Conservation (phyloP, 2,888 invertebrate species). For the Drosophila paranaensis region DNA sequence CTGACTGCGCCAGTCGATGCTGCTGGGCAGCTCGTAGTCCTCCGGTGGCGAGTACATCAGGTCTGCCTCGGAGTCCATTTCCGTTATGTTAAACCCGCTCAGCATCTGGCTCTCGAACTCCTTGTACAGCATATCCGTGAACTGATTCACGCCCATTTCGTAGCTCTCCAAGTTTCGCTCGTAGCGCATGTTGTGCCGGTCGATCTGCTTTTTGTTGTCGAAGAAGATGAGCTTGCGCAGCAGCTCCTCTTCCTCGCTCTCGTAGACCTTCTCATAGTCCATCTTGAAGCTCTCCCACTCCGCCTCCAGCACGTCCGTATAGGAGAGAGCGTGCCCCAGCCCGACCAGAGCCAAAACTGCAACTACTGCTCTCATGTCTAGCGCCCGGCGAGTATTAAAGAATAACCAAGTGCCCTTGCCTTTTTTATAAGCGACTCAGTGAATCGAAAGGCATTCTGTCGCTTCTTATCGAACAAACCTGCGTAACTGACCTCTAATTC, state of each 20-base stretch:
- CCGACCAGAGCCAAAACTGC: constrained; percentile 17
- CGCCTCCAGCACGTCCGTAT: constrained; percentile 10
- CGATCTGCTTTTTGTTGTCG: constrained; percentile 93
- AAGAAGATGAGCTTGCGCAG: constrained; percentile 94
- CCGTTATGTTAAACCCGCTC: constrained; percentile 17
- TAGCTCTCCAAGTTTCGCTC: constrained; percentile 88
- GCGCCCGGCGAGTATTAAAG: neutral
- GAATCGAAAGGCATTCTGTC: neutral
- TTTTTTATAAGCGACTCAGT: constrained; percentile 18
- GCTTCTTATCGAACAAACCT: neutral
- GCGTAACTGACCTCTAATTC: constrained; percentile 2
- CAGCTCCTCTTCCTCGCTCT: constrained; percentile 90
- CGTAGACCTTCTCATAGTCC: constrained; percentile 88
- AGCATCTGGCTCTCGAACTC: constrained; percentile 87
- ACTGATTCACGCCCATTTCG: constrained; percentile 91
- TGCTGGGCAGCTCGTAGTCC: constrained; percentile 88
- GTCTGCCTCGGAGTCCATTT: constrained; percentile 11
- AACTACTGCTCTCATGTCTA: constrained; percentile 18
- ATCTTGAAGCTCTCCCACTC: constrained; percentile 81
- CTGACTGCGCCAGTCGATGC: constrained; percentile 92
- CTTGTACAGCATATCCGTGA: constrained; percentile 90
- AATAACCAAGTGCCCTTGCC: constrained; percentile 1
- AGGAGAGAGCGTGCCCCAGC: constrained; percentile 1
- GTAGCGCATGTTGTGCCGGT: constrained; percentile 91
- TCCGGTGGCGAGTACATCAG: constrained; percentile 70